Evolutionary conservation across 2,797 vertebrate species (phyloP), one percentile per base, ranked within the genome.

Genomic region (Etheostoma perlongum): DNA sequence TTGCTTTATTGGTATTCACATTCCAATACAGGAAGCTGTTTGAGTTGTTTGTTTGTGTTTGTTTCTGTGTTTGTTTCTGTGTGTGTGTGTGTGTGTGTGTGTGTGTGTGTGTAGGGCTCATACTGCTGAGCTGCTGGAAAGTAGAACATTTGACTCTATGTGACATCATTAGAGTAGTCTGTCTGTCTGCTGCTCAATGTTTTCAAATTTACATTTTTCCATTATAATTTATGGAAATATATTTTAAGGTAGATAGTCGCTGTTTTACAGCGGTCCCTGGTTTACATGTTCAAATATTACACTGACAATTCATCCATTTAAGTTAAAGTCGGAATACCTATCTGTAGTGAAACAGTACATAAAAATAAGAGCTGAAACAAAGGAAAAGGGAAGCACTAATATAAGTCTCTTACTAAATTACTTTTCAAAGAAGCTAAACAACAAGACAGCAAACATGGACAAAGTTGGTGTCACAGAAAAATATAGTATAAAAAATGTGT

Each of bases 101-200:
- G 33, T 40, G 36, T 40, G 36, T 40, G 9, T 10, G 33, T 36
- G 9, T 40, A 2, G 1, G 19, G 23, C 46, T 54, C 19, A 23
- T 48, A 13, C 5, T 18, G 25, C 16, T 30, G 2, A 6, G 44
- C 12, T 61, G 54, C n/a, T 61, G 12, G 25, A 8, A 27, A 30
- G 30, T 6, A 51, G 44, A 49, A 67, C 61, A 65, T 49, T 44
- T 30, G n/a, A 62, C 49, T 62, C 48, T 10, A 40, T 13, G 4
- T 15, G 65, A 30, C 48, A 60, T 53, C 30, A 64, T 75, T 46
- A 36, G 57, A 36, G 48, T 14, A 71, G 30, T n/a, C 15, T 25
- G 16, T 46, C 13, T 53, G 49, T 25, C 61, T 40, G 55, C 19
- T 72, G 27, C 8, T 63, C 23, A 40, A 12, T 12, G 21, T 27